Conservation (phyloP, 2,888 invertebrate genomes). For the Tipula lateralis region DNA sequence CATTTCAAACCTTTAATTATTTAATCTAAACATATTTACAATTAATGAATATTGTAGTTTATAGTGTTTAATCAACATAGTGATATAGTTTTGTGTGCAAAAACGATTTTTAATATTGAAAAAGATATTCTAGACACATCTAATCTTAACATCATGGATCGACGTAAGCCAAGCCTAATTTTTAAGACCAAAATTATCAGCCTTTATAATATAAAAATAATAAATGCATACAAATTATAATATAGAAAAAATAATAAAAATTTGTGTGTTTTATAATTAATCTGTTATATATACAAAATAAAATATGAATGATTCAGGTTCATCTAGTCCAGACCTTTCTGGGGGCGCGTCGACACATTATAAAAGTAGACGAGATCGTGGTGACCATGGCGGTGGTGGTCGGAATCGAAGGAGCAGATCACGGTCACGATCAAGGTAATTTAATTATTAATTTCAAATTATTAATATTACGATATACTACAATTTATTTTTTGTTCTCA, state of each 20-base stretch:
- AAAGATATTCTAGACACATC: constrained; percentile 12
- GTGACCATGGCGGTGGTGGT: constrained; percentile 43
- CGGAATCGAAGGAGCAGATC: constrained; percentile 42
- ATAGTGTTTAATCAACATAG: background rate
- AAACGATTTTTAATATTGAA: background rate
- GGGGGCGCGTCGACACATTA: constrained; percentile 13
- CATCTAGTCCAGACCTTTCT: background rate
- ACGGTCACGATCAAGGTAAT: constrained; percentile 44
- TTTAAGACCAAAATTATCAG: constrained; percentile 4
- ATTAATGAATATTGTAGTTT: background rate
- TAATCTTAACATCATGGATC: constrained; percentile 31
- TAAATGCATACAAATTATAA: too few relatives aligned
- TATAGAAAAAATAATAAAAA: background rate
- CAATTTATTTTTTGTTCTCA: background rate
- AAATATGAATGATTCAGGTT: constrained; percentile 26
- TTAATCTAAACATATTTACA: background rate
- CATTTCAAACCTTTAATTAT: background rate
- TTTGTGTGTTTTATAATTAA: constrained; percentile 24
- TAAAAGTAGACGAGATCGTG: constrained; percentile 34
- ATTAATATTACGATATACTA: background rate
- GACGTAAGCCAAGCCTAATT: constrained; percentile 31
- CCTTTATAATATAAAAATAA: background rate
- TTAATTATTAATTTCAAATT: background rate
- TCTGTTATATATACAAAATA: background rate
- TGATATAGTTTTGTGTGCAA: background rate